A percentile compares a stretch with the other conserved stretches of the same genome.
phyloP scores from a whole-genome alignment of 64 coral and sea anemone genomes.

The Hydrozoanthus tunicans region DNA sequence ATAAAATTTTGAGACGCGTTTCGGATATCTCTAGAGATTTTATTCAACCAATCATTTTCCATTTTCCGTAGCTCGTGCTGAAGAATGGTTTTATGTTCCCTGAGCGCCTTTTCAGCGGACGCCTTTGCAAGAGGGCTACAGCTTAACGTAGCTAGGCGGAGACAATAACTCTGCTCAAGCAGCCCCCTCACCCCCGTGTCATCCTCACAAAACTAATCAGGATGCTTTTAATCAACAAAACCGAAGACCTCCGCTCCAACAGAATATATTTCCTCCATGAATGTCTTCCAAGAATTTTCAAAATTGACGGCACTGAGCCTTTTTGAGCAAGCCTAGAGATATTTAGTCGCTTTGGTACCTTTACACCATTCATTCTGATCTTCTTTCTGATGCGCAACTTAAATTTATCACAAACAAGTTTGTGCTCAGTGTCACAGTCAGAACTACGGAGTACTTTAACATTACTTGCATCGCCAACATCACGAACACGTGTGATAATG shows the following conservation, averaged over 20 bases:
- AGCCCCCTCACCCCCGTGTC: conserved; percentile 26
- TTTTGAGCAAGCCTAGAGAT: conserved; percentile 39
- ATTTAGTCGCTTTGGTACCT: conserved; percentile 23
- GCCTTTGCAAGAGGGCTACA: conserved; percentile 22
- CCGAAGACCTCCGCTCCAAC: conserved; percentile 28
- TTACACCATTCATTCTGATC: conserved; percentile 5
- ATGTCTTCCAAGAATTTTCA: conserved; percentile 7
- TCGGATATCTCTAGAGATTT: conserved; percentile 25
- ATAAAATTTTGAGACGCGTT: conserved; percentile 4
- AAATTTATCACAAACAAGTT: conserved; percentile 2
- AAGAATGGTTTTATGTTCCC: conserved; percentile 41
- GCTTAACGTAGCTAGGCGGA: neutral
- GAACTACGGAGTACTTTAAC: neutral
- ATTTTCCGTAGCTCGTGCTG: conserved; percentile 30
- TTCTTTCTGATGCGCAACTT: conserved; percentile 28
- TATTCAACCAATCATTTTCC: conserved; percentile 11
- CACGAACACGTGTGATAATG: neutral
- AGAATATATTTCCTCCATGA: conserved; percentile 34
- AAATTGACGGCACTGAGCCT: conserved; percentile 29
- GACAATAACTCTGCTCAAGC: conserved; percentile 40
- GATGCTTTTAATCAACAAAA: conserved; percentile 47
- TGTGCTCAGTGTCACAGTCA: neutral
- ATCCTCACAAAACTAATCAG: conserved; percentile 15
- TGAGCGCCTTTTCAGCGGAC: conserved; percentile 35
- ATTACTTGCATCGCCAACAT: neutral